Percentiles rank a stretch among this genome's conserved stretches.
phyloP scores from a whole-genome alignment of 2,797 vertebrate species.

The Poeciliopsis gracilis region DNA sequence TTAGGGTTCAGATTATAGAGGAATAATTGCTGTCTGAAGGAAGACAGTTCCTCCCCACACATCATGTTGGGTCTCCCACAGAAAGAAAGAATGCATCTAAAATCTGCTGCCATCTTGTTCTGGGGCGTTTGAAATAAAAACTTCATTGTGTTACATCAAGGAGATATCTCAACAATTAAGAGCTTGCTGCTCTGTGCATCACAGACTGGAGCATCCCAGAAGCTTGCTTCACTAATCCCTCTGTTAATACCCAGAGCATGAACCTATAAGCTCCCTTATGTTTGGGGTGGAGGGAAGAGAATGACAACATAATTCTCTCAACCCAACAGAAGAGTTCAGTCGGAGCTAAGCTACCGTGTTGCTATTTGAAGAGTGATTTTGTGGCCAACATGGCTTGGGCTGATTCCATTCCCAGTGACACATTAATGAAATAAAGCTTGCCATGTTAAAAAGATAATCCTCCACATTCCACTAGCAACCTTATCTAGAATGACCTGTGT shows the following conservation, averaged over 20 bases:
- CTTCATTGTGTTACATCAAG: constrained; percentile 60
- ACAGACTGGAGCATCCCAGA: constrained; percentile 54
- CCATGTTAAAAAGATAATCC: constrained; percentile 63
- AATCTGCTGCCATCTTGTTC: constrained; percentile 25
- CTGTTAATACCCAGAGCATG: constrained; percentile 74
- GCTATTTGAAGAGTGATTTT: constrained; percentile 64
- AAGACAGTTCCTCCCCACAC: background rate
- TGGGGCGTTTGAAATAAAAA: constrained; percentile 44
- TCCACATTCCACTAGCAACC: constrained; percentile 47
- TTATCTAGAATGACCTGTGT: constrained; percentile 56
- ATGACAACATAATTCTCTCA: constrained; percentile 69
- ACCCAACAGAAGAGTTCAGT: constrained; percentile 62
- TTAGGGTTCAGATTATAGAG: constrained; percentile 26
- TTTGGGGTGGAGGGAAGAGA: constrained; percentile 41
- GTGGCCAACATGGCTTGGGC: constrained; percentile 47
- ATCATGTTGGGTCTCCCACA: constrained; percentile 6
- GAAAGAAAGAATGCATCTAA: constrained; percentile 3
- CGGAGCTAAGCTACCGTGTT: constrained; percentile 64
- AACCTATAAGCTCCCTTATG: constrained; percentile 75
- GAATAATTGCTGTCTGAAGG: constrained; percentile 3
- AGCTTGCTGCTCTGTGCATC: constrained; percentile 51
- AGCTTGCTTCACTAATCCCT: constrained; percentile 69
- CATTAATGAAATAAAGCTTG: constrained; percentile 53
- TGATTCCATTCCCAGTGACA: constrained; percentile 55
- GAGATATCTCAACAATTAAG: constrained; percentile 57